These are phyloP conservation scores for Drosophila eohydei DNA, from an alignment of 2,888 invertebrate species.

Conservation along the genomic window DNA sequence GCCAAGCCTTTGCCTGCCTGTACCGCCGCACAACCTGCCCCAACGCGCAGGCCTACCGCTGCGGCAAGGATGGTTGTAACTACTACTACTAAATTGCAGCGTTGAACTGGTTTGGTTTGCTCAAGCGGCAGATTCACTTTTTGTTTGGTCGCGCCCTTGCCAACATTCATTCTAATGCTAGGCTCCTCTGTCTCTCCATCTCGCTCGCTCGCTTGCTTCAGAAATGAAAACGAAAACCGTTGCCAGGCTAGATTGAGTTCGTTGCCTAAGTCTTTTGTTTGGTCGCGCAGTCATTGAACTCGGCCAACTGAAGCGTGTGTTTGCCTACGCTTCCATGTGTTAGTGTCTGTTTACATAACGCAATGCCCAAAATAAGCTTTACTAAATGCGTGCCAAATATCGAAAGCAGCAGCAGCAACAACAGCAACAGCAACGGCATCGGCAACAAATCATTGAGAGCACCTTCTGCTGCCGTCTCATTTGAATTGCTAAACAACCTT, in stretches of 20 bases:
- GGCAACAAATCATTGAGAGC: conserved; percentile 25
- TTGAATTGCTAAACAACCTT: conserved; percentile 61
- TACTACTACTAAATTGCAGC: conserved; percentile 41
- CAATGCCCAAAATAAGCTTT: conserved; percentile 27
- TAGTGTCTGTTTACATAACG: conserved; percentile 38
- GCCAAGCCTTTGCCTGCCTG: conserved; percentile 36
- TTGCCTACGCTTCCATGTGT: neutral
- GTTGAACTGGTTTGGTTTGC: conserved; percentile 70
- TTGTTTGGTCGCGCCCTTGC: conserved; percentile 63
- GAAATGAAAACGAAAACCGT: conserved; percentile 82
- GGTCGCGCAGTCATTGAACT: conserved; percentile 64
- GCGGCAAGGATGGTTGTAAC: conserved; percentile 49
- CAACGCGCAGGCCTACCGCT: conserved; percentile 52
- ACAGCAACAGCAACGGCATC: conserved; percentile 6
- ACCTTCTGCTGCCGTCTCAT: conserved; percentile 43
- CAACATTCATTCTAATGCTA: conserved; percentile 55
- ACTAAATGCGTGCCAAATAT: conserved; percentile 54
- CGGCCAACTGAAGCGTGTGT: conserved; percentile 13
- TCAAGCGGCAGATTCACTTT: conserved; percentile 81
- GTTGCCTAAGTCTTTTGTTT: conserved; percentile 80
- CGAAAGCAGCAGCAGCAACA: conserved; percentile 25
- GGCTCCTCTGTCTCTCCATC: conserved; percentile 27
- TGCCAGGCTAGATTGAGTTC: conserved; percentile 68
- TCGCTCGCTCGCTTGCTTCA: conserved; percentile 32
- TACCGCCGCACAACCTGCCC: conserved; percentile 66